Evolutionary conservation across 1,140 invertebrate species (phyloP).

Genomic region (Micrasema minimum): DNA sequence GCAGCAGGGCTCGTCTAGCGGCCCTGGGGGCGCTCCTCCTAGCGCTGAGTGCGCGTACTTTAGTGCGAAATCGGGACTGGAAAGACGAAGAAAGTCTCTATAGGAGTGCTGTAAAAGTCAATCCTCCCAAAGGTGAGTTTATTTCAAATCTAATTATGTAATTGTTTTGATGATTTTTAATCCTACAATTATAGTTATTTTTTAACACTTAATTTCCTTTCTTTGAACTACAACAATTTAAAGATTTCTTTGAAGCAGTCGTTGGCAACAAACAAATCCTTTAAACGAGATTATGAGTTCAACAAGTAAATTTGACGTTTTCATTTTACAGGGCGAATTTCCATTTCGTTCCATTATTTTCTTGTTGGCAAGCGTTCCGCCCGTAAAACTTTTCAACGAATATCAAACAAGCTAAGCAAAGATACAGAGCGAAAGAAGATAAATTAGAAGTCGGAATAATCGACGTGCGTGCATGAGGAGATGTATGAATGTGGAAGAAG

Average conservation of each 20-base stretch:
- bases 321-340: constrained; percentile 51
- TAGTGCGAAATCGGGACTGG: constrained; percentile 91
- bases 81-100: constrained; percentile 92
- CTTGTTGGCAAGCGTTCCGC: constrained; percentile 20
- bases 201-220: background rate
- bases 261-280: constrained; percentile 52
- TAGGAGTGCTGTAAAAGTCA: constrained; percentile 88
- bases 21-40: constrained; percentile 72
- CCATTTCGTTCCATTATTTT: constrained; percentile 42
- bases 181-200: background rate
- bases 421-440: no score
- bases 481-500: no score
- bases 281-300: constrained; percentile 53
- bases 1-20: constrained; percentile 63
- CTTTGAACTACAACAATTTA: background rate
- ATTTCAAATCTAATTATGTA: no score
- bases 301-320: constrained; percentile 55
- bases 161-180: background rate
- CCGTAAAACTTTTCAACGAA: no score
- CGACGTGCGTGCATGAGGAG: no score
- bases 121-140: constrained; percentile 96
- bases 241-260: constrained; percentile 25
- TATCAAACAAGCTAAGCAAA: no score
- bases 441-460: no score
- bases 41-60: constrained; percentile 80